These are phyloP conservation scores for Drosophila obscura DNA, from an alignment of 1,140 invertebrate species.

Conservation along the genomic window DNA sequence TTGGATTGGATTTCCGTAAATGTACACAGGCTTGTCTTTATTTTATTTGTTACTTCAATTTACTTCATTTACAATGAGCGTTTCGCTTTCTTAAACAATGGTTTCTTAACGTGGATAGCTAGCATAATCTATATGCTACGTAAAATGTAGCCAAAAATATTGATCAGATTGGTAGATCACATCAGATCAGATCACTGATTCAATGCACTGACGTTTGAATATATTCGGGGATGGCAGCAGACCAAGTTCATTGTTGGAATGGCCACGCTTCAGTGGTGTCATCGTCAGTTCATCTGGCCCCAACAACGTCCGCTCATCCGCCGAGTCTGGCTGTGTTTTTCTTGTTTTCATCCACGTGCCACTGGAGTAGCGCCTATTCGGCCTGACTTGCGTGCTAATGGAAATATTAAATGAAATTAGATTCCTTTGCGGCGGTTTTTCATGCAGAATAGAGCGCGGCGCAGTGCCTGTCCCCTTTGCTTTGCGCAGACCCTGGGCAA, in stretches of 20 bases:
- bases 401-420: no score
- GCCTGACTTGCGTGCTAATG: no score
- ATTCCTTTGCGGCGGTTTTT: no score
- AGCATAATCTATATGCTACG: conserved; percentile 32
- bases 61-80: conserved; percentile 43
- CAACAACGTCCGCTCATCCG: neutral
- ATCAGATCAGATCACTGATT: conserved; percentile 14
- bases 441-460: neutral
- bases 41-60: conserved; percentile 6
- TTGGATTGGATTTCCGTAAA: neutral
- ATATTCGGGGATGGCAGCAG: neutral
- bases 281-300: no score
- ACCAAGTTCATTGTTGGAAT: conserved; percentile 37
- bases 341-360: no score
- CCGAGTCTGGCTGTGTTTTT: no score
- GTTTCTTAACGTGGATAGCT: conserved; percentile 1
- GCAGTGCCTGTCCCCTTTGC: neutral
- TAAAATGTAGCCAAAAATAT: conserved; percentile 19
- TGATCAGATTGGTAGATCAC: no score
- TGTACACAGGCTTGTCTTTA: no score
- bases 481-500: conserved; percentile 14
- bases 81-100: neutral
- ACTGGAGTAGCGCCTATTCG: no score
- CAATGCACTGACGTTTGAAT: conserved; percentile 26
- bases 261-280: neutral